These are phyloP conservation scores for Pelodiscus sinensis DNA, from an alignment of 2,113 vertebrate species.

Conservation along the genomic window DNA sequence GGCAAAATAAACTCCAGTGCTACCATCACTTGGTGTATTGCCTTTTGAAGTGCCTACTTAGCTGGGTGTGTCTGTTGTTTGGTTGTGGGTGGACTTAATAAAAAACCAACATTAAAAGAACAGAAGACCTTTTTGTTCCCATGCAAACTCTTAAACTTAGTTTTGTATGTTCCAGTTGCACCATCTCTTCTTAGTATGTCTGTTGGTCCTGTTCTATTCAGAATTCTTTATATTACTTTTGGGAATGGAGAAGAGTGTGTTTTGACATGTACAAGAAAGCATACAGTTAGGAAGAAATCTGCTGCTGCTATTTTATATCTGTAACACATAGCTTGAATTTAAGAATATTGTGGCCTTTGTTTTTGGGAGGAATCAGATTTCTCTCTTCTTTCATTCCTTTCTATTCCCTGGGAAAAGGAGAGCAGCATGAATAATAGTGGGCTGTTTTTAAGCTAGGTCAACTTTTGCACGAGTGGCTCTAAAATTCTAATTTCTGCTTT, in stretches of 20 bases:
- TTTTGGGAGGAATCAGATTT: background rate
- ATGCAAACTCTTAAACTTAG: background rate
- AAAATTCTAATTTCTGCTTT: conserved; percentile 4
- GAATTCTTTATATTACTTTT: background rate
- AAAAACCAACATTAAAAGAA: background rate
- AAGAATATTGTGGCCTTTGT: background rate
- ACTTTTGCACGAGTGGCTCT: conserved; percentile 32
- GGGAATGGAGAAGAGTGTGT: background rate
- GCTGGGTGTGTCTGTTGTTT: background rate
- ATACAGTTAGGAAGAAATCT: background rate
- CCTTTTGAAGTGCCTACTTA: background rate
- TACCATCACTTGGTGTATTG: background rate
- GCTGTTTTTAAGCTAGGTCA: conserved; percentile 33
- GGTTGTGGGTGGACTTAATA: background rate
- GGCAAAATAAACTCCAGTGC: background rate
- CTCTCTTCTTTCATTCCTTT: background rate
- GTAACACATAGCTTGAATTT: background rate
- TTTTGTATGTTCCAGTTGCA: background rate
- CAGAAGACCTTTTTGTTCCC: background rate
- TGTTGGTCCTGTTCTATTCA: background rate
- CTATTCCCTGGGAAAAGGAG: background rate
- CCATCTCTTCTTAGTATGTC: background rate
- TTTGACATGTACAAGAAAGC: background rate
- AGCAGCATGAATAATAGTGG: background rate
- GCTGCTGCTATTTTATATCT: background rate